phyloP scores from a whole-genome alignment of 2,888 invertebrate species.

The Hesperia comma region DNA sequence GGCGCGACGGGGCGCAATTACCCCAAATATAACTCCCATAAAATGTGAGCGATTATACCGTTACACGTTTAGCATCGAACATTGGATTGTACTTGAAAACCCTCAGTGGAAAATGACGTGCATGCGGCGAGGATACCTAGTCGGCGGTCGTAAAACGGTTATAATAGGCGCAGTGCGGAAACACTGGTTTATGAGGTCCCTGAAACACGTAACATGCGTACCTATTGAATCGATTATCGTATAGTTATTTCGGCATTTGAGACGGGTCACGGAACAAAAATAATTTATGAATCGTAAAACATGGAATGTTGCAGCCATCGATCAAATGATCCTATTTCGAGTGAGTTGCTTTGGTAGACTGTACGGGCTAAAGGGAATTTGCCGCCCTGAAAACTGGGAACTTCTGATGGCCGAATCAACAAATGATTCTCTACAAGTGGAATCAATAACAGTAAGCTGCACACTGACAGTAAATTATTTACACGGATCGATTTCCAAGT shows the following conservation, averaged over 20 bases:
- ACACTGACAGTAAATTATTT: conserved; percentile 45
- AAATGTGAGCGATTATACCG: conserved; percentile 66
- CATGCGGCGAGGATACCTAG: conserved; percentile 66
- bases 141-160: conserved; percentile 71
- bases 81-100: conserved; percentile 60
- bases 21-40: conserved; percentile 65
- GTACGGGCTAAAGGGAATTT: no score
- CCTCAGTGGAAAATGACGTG: conserved; percentile 58
- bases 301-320: conserved; percentile 45
- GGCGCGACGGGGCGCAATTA: conserved; percentile 61
- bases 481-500: conserved; percentile 40
- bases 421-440: conserved; percentile 22
- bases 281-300: conserved; percentile 68
- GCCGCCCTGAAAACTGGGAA: no score
- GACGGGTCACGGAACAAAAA: conserved; percentile 66
- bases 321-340: conserved; percentile 5
- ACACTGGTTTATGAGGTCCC: conserved; percentile 72
- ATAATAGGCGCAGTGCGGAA: conserved; percentile 78
- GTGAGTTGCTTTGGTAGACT: not conserved
- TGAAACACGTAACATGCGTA: conserved; percentile 74
- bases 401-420: no score
- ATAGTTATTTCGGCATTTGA: conserved; percentile 69
- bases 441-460: conserved; percentile 44
- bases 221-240: conserved; percentile 74
- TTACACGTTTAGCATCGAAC: conserved; percentile 66